Evolutionary conservation across 2,888 invertebrate genomes (phyloP), one percentile per base, ranked within the genome.

Genomic region (Branchinecta sandiegonensis): DNA sequence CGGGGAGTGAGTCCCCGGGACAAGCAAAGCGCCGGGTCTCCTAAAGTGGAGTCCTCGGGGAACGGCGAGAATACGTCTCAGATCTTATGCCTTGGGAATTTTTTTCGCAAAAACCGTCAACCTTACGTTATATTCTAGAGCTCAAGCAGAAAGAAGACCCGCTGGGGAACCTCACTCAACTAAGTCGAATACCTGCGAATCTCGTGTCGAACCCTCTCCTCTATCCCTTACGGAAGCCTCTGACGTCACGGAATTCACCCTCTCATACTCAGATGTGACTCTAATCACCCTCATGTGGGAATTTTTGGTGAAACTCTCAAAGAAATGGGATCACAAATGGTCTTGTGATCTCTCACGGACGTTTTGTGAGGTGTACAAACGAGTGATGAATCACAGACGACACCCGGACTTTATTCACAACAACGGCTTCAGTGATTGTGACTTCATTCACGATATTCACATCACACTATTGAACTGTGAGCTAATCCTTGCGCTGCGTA

Each of bases 331-430:
- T 8, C n/a, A 17, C 8, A 23, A 17, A 17, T 56, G 63, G 63
- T 23, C 63, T 17, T n/a, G 8, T 17, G 63, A 56, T n/a, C 63
- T 56, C n/a, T 17, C 14, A n/a, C 23, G 14, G 14, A 23, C 63
- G 14, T 56, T 56, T 56, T 56, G 63, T 23, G 63, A 56, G 10
- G 14, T 56, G n/a, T 9, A 56, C 63, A 56, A 8, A 56, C n/a
- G 63, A 56, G 63, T 56, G 8, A 56, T 56, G 63, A 56, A n/a
- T 17, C 63, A 56, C 63, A 56, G 63, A 56, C 63, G 63, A 8
- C 63, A 56, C 23, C 63, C 63, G 9, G 63, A 56, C 23, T n/a
- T 56, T 23, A 56, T 56, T 17, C 63, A 56, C 23, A 56, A 23
- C 11, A 17, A 56, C 23, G n/a, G n/a, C 14, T 37, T 37, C 5